Evolutionary conservation across 2,113 vertebrate genomes (phyloP), one percentile per base, ranked within the genome.

Genomic region (Clarias macrocephalus): DNA sequence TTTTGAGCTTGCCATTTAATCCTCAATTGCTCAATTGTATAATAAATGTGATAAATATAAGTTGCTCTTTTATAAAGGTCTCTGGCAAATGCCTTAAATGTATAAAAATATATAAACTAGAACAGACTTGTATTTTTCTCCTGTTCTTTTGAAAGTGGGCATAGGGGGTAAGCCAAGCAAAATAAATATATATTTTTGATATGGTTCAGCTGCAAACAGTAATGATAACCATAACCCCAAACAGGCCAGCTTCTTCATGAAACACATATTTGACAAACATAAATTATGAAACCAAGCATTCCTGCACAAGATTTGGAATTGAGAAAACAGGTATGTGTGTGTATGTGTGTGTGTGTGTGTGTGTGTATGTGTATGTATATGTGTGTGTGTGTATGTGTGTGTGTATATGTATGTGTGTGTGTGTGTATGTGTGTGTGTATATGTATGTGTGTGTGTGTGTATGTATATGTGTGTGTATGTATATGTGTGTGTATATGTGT

Each of bases 181-280:
- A 33, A 30, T 70, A 30, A 68, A 30, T n/a, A 1, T 30, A 4
- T 72, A 7, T 42, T 6, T 42, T 42, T 42, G 54, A 42, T 42
- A 16, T 19, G 73, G 60, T 82, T 77, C 56, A 42, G 57, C 65
- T 48, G 73, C 73, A 90, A 30, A 48, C 85, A 82, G 57, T 80
- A 21, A 75, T 63, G 30, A 85, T 59, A 85, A 83, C 70, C 52
- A 11, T 30, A 82, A 59, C 66, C 42, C 59, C 68, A 72, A 83
- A 57, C 30, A 85, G 11, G n/a, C 28, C 42, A 60, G 73, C 82
- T 18, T 13, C 25, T 76, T 25, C 42, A 28, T 48, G 13, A 28
- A 54, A 28, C 25, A 68, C 42, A 54, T 42, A 68, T 68, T 13
- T 15, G n/a, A 68, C 65, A 68, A 30, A 30, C 3, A 2, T 5